Percentiles rank a stretch among this genome's conserved stretches.
Conservation (phyloP, 2,113 vertebrate genomes). For the Theristicus caerulescens region DNA sequence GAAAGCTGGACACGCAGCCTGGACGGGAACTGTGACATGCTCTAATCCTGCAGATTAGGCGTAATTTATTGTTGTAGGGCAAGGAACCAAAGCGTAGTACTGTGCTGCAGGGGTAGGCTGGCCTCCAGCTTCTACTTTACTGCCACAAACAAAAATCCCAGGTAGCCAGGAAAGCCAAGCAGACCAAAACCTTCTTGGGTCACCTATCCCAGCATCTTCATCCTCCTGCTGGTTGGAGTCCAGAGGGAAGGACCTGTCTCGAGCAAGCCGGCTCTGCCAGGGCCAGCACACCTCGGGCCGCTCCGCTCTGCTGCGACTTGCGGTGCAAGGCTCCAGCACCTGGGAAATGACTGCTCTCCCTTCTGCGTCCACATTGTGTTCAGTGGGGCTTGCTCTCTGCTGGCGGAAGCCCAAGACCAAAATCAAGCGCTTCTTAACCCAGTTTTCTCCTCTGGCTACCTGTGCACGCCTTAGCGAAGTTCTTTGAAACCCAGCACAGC, state of each 20-base stretch:
- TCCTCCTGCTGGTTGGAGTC: not conserved
- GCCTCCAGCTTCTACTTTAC: not conserved
- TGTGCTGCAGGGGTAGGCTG: not conserved
- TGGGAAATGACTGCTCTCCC: not conserved
- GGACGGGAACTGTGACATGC: not conserved
- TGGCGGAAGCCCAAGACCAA: not conserved
- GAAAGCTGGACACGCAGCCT: not conserved
- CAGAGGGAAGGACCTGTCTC: not conserved
- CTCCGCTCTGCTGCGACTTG: not conserved
- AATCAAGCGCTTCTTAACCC: not conserved
- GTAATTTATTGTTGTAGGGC: not conserved
- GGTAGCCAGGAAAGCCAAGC: not conserved
- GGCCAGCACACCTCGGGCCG: not conserved
- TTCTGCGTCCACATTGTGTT: not conserved
- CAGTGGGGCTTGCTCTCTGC: not conserved
- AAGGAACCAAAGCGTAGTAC: not conserved
- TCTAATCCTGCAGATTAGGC: not conserved
- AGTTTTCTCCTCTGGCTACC: not conserved
- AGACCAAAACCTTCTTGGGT: not conserved
- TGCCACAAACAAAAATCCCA: not conserved
- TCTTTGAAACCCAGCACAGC: accelerated
- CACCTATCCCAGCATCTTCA: not conserved
- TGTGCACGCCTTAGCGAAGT: not conserved
- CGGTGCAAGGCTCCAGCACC: not conserved
- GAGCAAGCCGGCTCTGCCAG: not conserved